Evolutionary conservation across 1,140 invertebrate species (phyloP).

Genomic region (Euwallacea fornicatus): DNA sequence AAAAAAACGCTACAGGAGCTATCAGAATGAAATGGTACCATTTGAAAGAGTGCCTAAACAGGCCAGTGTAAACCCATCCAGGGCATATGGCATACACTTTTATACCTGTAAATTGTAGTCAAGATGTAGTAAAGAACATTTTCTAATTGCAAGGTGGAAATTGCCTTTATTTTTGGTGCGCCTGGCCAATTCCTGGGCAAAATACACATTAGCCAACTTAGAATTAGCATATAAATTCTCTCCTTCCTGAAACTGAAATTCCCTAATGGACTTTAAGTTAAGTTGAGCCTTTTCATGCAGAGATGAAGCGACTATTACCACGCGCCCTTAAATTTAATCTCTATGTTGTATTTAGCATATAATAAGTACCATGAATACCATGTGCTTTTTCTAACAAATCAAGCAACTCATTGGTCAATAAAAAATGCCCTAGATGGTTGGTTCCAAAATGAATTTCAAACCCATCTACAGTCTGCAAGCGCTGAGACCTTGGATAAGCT

Average conservation of each 20-base stretch:
- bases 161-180: conserved; percentile 59
- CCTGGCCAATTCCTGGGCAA: conserved; percentile 64
- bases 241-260: conserved; percentile 55
- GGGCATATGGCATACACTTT: conserved; percentile 79
- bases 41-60: conserved; percentile 67
- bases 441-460: conserved; percentile 83
- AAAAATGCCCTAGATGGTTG: conserved; percentile 81
- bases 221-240: conserved; percentile 75
- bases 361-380: conserved; percentile 1
- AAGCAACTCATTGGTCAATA: conserved; percentile 78
- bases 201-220: conserved; percentile 77
- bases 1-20: conserved; percentile 68
- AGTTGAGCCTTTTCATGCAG: conserved; percentile 64
- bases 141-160: no score
- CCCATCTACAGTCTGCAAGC: conserved; percentile 71
- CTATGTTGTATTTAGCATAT: no score
- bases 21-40: conserved; percentile 74
- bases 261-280: conserved; percentile 72
- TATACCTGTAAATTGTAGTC: conserved; percentile 14
- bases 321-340: conserved; percentile 59
- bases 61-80: conserved; percentile 80
- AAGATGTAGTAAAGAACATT: no score
- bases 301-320: conserved; percentile 58
- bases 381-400: conserved; percentile 60
- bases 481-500: conserved; percentile 57